Evolutionary conservation across 2,113 vertebrate genomes (phyloP), one percentile per base, ranked within the genome.

Genomic region (Takifugu flavidus): DNA sequence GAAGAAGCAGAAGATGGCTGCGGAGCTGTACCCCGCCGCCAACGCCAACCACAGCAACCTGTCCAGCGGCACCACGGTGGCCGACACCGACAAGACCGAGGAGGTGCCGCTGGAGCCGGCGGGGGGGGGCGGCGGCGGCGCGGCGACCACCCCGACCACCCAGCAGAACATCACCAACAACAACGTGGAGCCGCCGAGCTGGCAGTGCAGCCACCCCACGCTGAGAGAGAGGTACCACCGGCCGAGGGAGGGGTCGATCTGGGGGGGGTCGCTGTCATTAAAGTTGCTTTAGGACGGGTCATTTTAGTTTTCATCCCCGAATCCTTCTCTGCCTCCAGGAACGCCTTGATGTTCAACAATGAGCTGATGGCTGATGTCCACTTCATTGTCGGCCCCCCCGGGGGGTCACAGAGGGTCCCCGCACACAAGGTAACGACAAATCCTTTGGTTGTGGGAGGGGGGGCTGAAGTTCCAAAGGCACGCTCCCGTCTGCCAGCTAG

Each of bases 321-420:
- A 74, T 60, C 43, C 62, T 70, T 63, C 62, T 65, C 51, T 70
- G 26, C 44, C 67, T 62, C 50, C 68, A 99, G 97, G 91, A 99
- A 99, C 77, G 95, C 97, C 56, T 87, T 96, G 75, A 98, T 99
- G 95, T 98, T 96, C 82, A 98, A 99, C 90, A 98, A 95, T 82
- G 96, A 99, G 86, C 94, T 96, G 81, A 98, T 98, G 97, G 95
- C 97, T 1, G 97, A 99, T 15, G 92, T 98, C 65, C 96, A 97
- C 89, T 98, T 99, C 88, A 79, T 98, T 13, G 96, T 98, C 20
- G 97, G 97, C 31, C 91, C 94, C 2, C 65, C 86, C 43, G 96
- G 94, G 66, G 91, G 79, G 1, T 89, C 93, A 13, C 89, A 91
- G 85, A 93, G 85, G 85, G 92, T 99, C 67, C 97, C 97, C 6